Evolutionary conservation across 2,113 vertebrate genomes (phyloP), one percentile per base, ranked within the genome.

Genomic region (Thamnaconus septentrionalis): DNA sequence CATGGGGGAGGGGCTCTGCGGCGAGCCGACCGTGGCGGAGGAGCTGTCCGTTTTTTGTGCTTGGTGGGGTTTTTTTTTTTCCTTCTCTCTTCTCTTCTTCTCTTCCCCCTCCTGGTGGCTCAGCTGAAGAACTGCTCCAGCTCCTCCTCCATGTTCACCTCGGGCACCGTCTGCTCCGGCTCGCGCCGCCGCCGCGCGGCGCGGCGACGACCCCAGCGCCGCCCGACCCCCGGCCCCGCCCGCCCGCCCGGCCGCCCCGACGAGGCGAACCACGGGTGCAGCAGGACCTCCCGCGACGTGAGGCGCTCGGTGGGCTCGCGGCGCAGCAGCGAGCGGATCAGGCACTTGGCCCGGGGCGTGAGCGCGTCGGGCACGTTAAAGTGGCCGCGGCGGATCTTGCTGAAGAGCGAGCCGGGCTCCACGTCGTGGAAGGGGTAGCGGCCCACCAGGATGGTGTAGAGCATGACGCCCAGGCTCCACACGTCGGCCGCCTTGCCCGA

Each of bases 401-500:
- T 98, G 90, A 99, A 99, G 82, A 99, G 93, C 6, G 96, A 98
- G 73, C 96, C 93, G 47, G 97, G 97, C 85, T 99, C 97, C 68
- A 98, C 95, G 80, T 99, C 97, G 77, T 99, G 97, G 91, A 99
- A 99, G 53, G 97, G 97, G 85, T 99, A 99, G 73, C 97, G 96
- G 79, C 97, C 97, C 58, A 99, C 96, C 9, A 99, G 89, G 93
- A 99, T 99, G 82, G 97, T 99, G 67, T 99, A 99, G 41, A 99
- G 96, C 97, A 99, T 99, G 85, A 99, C 96, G 6, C 97, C 97
- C 86, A 99, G 91, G 83, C 97, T 99, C 97, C 97, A 99, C 31
- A 99, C 96, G 8, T 99, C 97, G 3, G 97, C 97, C 1, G 97
- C 97, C 86, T 98, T 98, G 86, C 97, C 97, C 39, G 97, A 99